Evolutionary conservation across 2,797 vertebrate species (phyloP).

Genomic region (Setipinna tenuifilis): DNA sequence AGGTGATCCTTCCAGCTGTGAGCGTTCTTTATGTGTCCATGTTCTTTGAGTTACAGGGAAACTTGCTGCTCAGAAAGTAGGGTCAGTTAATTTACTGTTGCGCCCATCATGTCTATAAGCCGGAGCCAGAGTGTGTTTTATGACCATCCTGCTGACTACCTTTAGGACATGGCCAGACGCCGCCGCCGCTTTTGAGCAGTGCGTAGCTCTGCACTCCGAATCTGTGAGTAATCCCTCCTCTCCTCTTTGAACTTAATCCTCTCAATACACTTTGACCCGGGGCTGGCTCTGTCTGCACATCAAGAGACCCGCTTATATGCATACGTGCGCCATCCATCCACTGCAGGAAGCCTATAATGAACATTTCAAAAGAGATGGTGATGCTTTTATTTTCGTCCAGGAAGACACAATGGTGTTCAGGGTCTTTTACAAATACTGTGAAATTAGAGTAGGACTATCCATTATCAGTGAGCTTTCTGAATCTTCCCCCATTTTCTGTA

Average conservation of each 20-base stretch:
- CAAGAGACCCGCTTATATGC: conserved; percentile 74
- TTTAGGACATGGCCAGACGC: conserved; percentile 64
- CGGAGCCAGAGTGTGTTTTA: conserved; percentile 35
- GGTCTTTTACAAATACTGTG: conserved; percentile 55
- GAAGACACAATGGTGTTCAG: conserved; percentile 57
- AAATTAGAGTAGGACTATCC: conserved; percentile 52
- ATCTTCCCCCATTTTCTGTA: conserved; percentile 49
- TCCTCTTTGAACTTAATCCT: conserved; percentile 81
- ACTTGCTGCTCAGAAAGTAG: not conserved
- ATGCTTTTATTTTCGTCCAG: conserved; percentile 54
- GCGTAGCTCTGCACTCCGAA: conserved; percentile 65
- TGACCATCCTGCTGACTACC: conserved; percentile 54
- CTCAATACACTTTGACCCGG: conserved; percentile 59
- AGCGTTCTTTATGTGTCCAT: conserved; percentile 38
- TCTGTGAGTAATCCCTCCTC: conserved; percentile 74
- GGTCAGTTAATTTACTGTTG: not conserved
- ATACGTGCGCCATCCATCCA: conserved; percentile 62
- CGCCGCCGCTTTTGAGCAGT: conserved; percentile 55
- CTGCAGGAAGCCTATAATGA: conserved; percentile 56
- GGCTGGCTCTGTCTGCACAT: conserved; percentile 53
- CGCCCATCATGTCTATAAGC: not conserved
- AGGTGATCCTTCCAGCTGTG: conserved; percentile 51
- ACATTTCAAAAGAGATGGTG: conserved; percentile 34
- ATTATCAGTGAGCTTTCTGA: conserved; percentile 53
- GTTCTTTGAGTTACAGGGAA: not conserved